These are phyloP conservation scores for Ctenopoma multispine DNA, from an alignment of 2,797 vertebrate species.

Conservation along the genomic window DNA sequence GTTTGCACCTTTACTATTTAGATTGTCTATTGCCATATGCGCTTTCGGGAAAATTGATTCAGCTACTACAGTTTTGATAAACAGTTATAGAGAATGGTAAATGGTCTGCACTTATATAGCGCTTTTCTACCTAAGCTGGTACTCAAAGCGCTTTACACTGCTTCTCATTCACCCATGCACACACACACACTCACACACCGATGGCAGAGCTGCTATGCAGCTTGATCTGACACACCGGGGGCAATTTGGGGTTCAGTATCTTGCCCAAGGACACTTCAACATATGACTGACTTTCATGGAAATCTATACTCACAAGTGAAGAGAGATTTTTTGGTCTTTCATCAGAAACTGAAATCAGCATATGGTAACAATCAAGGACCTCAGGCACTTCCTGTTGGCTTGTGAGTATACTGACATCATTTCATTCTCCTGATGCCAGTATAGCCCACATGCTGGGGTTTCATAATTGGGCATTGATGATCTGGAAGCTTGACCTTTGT, in stretches of 20 bases:
- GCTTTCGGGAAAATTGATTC: not conserved
- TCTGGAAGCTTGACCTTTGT: constrained; percentile 61
- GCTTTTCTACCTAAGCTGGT: no score
- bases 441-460: constrained; percentile 59
- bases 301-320: not conserved
- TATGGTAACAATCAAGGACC: constrained; percentile 77
- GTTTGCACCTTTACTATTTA: not conserved
- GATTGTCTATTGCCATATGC: no score
- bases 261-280: no score
- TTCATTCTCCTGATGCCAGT: constrained; percentile 61
- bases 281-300: constrained; percentile 2
- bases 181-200: no score
- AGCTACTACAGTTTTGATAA: not conserved
- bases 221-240: no score
- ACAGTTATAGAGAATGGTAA: not conserved
- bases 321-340: constrained; percentile 10
- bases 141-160: no score
- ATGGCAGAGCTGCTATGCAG: no score
- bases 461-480: constrained; percentile 64
- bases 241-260: no score
- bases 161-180: no score
- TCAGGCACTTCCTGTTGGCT: constrained; percentile 74
- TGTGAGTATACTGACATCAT: constrained; percentile 68
- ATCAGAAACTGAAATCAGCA: constrained; percentile 62
- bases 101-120: no score